A percentile compares a stretch with the other conserved stretches of the same genome.
phyloP scores from a whole-genome alignment of 2,797 vertebrate species.

The Eidolon dupreanum region DNA sequence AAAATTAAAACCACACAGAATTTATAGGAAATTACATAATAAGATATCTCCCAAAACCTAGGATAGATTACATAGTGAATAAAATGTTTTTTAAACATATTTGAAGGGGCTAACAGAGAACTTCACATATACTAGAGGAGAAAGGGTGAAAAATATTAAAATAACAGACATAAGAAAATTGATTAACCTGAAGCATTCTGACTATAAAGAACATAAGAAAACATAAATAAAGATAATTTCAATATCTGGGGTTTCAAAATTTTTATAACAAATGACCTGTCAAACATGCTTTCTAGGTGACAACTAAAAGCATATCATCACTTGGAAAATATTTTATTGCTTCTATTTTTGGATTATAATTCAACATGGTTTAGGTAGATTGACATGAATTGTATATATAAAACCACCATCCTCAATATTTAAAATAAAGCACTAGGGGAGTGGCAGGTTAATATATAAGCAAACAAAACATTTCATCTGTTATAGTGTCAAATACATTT shows the following conservation, averaged over 20 bases:
- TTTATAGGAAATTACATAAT: background rate
- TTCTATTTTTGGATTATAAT: constrained; percentile 51
- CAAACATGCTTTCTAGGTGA: constrained; percentile 49
- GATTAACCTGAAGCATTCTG: background rate
- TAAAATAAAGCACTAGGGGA: constrained; percentile 60
- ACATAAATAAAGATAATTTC: constrained; percentile 51
- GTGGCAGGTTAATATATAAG: constrained; percentile 52
- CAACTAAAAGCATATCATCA: constrained; percentile 42
- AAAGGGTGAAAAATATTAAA: background rate
- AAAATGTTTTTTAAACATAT: background rate
- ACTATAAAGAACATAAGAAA: constrained; percentile 38
- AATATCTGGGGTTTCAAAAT: constrained; percentile 30
- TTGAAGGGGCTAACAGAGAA: background rate
- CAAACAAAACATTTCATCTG: constrained; percentile 59
- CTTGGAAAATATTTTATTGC: constrained; percentile 53
- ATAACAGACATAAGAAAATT: background rate
- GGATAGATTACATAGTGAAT: background rate
- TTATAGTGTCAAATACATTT: constrained; percentile 51
- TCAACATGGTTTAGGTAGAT: constrained; percentile 58
- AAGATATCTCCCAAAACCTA: background rate
- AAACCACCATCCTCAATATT: constrained; percentile 57
- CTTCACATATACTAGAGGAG: background rate
- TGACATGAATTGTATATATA: constrained; percentile 61
- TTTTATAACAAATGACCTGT: constrained; percentile 55
- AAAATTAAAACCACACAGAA: background rate